phyloP scores from a whole-genome alignment of 1,140 invertebrate species.

The Stegodyphus dumicola region DNA sequence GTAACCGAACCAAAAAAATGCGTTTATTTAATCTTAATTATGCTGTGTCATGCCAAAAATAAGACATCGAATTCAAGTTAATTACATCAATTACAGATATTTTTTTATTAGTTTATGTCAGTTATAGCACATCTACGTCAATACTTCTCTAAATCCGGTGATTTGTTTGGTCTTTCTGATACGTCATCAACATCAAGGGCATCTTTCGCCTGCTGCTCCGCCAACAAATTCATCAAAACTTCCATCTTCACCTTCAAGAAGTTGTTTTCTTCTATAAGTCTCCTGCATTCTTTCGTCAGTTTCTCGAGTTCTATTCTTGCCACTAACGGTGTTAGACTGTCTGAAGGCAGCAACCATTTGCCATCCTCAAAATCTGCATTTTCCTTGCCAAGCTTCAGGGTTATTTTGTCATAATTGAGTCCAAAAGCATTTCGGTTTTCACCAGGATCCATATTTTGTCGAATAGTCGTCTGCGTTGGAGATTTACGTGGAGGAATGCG shows the following conservation, averaged over 20 bases:
- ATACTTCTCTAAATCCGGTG: too few species aligned
- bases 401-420: slow-evolving; percentile 7
- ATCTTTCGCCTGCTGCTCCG: background rate
- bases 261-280: slow-evolving; percentile 17
- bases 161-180: too few species aligned
- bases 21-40: too few species aligned
- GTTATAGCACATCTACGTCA: too few species aligned
- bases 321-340: background rate
- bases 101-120: too few species aligned
- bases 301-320: too few species aligned
- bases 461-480: slow-evolving; percentile 1
- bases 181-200: too few species aligned
- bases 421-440: slow-evolving; percentile 1
- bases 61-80: too few species aligned
- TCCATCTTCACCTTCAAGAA: slow-evolving; percentile 11
- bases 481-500: background rate
- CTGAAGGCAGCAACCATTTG: background rate
- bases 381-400: slow-evolving; percentile 2
- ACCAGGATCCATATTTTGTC: background rate
- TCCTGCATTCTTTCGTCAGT: background rate
- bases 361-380: background rate
- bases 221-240: background rate
- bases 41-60: too few species aligned
- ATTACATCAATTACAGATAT: too few species aligned
- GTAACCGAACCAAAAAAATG: too few species aligned